Base-by-base conservation (phyloP, 2,888 invertebrate species). In the Pimpla rufipes region DNA sequence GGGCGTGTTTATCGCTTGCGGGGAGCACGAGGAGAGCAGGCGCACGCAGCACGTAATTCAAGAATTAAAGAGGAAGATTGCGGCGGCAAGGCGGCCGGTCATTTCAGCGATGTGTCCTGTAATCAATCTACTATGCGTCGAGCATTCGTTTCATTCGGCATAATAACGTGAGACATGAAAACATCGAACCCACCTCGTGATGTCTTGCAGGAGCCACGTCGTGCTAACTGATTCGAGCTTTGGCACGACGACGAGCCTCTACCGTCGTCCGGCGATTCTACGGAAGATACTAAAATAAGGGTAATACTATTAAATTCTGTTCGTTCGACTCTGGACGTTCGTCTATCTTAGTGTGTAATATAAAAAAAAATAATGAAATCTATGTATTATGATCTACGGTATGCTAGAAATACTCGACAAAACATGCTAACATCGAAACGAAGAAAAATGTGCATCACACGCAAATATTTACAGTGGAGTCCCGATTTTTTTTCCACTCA, bases 141-240 rank as follows among this genome's bases (percentile, higher is more conserved):
- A 23, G 77, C 83, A 83, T 80, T 78, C 83, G 68, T 52, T 70
- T 73, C 55, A 85, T 81, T 79, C 78, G 79, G 62, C 57, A 71
- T 71, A 68, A 79, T 45, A 79, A 21, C n/a, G n/a, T n/a, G 40
- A 80, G 42, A 73, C 18, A 45, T 21, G 35, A 47, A 55, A 80
- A 66, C 75, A 90, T 88, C 92, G 45, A 79, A 94, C 96, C 94
- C 94, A 97, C 97, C 97, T 96, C 97, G 94, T 88, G 97, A 97
- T 76, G 97, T 97, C 94, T 97, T 97, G 94, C 97, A 97, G 57
- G 97, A 97, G 93, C 97, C 97, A 90, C 97, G 96, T 45, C 97
- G 95, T 83, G 97, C 97, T 86, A 97, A 95, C 87, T 94, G 95
- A 88, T 94, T 94, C 87, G 94, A 94, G 90, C 96, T 96, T 89